Base-by-base conservation (phyloP, 2,888 invertebrate species). In the Julus scandinavius region DNA sequence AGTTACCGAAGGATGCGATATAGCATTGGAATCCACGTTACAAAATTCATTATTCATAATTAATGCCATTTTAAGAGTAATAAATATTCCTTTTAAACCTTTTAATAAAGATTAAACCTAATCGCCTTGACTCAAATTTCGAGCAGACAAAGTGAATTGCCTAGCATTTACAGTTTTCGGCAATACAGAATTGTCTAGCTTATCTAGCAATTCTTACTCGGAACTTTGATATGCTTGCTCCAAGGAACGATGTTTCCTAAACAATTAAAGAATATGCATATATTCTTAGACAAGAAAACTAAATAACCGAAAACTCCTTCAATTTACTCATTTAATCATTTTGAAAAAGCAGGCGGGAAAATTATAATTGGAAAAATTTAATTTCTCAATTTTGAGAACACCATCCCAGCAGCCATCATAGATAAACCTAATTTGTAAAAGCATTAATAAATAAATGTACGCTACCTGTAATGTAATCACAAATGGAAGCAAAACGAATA, bases 1-100 rank as follows among this genome's bases (percentile, higher is more conserved):
- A 41, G 88, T 88, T 11, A 88, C 88, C n/a, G 86, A 58, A n/a
- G 72, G 88, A 87, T 85, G 40, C 6, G 72, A 29, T 72, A 72
- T 4, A 7, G 20, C 20, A 72, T 72, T 11, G 20, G 29, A 72
- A 29, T 29, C 11, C 1, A 72, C 2, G 20, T 29, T 20, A n/a
- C 72, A 72, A 29, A 7, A 29, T 1, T 4, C 20, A 29, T 20
- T 72, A 72, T 72, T 72, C 7, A 5, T 29, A 29, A 72, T 29
- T 72, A 29, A 72, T 29, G 72, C 72, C 72, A 72, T 72, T 72
- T 72, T 72, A 29, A 2, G 29, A 72, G 6, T 29, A 54, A 54
- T 54, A 54, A 54, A 54, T 45, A 45, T 45, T 45, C 45, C 45
- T 29, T 1, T 29, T 29, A 45, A 45, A 45, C 45, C 7, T 45